These are phyloP conservation scores for Pogonocichla stellata DNA, from an alignment of 2,113 vertebrate genomes.

Conservation along the genomic window DNA sequence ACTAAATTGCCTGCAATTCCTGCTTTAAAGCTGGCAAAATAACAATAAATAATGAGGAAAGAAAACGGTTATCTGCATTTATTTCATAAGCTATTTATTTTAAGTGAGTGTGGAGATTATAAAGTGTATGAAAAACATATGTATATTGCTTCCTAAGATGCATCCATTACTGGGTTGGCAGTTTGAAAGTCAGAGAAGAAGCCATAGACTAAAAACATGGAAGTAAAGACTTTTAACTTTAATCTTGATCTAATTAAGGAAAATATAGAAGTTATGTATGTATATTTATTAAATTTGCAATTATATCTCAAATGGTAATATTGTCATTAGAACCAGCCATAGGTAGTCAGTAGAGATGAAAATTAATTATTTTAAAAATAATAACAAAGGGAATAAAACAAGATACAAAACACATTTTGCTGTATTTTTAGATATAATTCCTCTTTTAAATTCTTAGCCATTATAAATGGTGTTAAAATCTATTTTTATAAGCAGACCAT, in stretches of 20 bases:
- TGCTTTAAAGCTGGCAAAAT: conserved; percentile 7
- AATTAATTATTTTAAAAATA: background rate
- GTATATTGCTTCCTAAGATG: background rate
- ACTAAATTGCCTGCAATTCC: background rate
- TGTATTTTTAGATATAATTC: conserved; percentile 28
- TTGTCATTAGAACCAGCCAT: background rate
- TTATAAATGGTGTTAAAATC: background rate
- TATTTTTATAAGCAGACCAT: background rate
- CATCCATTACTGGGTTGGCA: background rate
- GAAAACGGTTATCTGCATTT: conserved; percentile 29
- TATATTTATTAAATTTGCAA: background rate
- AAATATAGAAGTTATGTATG: background rate
- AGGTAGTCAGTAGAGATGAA: background rate
- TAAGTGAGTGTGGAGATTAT: background rate
- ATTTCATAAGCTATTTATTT: conserved; percentile 41
- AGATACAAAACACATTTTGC: background rate
- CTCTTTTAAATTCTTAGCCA: conserved; percentile 4
- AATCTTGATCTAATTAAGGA: background rate
- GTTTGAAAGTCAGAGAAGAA: background rate
- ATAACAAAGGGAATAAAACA: background rate
- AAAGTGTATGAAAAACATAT: background rate
- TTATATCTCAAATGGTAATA: background rate
- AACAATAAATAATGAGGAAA: background rate
- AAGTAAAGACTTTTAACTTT: background rate
- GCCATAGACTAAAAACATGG: background rate